These are phyloP conservation scores for Melanotaenia parkinsoni DNA, from an alignment of 2,797 vertebrate species.

Conservation along the genomic window DNA sequence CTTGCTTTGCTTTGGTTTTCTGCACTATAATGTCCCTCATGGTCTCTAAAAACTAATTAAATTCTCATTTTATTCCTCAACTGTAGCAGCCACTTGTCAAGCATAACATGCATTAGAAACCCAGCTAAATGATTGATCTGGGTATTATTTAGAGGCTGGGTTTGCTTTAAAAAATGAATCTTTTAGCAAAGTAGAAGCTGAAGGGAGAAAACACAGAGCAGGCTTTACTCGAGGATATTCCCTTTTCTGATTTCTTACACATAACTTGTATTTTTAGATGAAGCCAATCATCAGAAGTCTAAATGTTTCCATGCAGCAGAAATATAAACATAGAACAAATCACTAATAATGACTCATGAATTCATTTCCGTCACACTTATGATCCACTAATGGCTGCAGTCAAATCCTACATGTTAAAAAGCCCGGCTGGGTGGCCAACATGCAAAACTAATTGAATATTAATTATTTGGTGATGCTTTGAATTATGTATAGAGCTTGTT, in stretches of 20 bases:
- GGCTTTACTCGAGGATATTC: background rate
- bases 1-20: too few relatives aligned
- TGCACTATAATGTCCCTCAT: background rate
- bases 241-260: background rate
- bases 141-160: background rate
- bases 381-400: constrained; percentile 3
- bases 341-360: background rate
- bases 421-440: constrained; percentile 39
- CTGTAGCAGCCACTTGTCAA: background rate
- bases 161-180: background rate
- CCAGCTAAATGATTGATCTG: background rate
- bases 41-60: background rate
- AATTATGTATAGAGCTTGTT: constrained; percentile 56
- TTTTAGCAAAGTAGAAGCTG: background rate
- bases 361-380: constrained; percentile 1
- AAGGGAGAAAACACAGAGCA: background rate
- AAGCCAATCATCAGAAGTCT: background rate
- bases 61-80: background rate
- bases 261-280: background rate
- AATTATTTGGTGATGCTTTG: constrained; percentile 56
- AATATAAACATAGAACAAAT: constrained; percentile 12
- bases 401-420: constrained; percentile 15
- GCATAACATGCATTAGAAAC: background rate
- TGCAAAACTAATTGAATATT: constrained; percentile 41
- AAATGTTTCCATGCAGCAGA: background rate